Conservation (phyloP, 2,113 vertebrate genomes). For the Amphilophus citrinellus region DNA sequence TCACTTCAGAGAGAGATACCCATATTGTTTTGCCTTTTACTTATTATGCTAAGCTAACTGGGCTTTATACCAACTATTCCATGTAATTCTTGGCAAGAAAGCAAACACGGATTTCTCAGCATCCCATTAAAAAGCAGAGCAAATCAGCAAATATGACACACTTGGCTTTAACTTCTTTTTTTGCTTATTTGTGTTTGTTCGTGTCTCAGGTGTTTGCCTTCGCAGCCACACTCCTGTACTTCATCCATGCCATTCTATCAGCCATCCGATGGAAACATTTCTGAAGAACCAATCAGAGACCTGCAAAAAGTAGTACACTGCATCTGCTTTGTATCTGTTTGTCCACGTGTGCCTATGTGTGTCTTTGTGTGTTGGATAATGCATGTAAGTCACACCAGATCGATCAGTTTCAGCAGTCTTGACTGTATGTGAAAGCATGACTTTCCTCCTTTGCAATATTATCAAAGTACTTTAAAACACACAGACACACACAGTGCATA, state of each 20-base stretch:
- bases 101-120: neutral
- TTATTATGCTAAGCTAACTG: neutral
- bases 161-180: neutral
- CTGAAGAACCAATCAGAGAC: constrained; percentile 43
- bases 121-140: neutral
- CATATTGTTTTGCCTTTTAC: neutral
- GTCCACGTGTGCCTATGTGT: neutral
- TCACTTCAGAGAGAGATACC: neutral
- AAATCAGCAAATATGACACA: rapidly evolving
- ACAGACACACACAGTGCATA: neutral
- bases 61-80: rapidly evolving
- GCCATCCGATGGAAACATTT: constrained; percentile 80
- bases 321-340: neutral
- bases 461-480: neutral
- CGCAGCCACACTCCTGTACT: constrained; percentile 81
- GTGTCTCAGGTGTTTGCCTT: constrained; percentile 85
- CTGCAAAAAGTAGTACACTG: neutral
- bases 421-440: neutral
- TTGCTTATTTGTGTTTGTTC: constrained; percentile 2
- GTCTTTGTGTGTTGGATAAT: neutral
- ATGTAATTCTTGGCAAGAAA: neutral
- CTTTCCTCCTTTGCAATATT: neutral
- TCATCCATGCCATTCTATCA: constrained; percentile 84
- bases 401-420: neutral
- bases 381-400: neutral